phyloP scores from a whole-genome alignment of 2,113 vertebrate genomes.

The Toxotes jaculatrix region DNA sequence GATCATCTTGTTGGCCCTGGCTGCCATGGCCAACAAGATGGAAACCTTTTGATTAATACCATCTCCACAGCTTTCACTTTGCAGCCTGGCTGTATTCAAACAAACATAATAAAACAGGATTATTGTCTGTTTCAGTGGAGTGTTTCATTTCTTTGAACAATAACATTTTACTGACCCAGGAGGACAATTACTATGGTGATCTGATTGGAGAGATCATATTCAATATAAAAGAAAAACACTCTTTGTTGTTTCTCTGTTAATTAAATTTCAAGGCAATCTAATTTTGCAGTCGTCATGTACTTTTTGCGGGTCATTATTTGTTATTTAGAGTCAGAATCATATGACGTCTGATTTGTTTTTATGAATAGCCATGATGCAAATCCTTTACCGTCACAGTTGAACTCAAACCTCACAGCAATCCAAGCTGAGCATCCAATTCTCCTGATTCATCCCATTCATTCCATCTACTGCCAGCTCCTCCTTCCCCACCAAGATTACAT shows the following conservation, averaged over 20 bases:
- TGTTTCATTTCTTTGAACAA: conserved; percentile 44
- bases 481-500: conserved; percentile 67
- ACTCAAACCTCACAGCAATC: conserved; percentile 36
- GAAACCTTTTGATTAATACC: conserved; percentile 60
- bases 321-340: not conserved
- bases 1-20: conserved; percentile 64
- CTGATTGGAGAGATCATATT: conserved; percentile 16
- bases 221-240: conserved; percentile 1
- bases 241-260: not conserved
- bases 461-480: conserved; percentile 40
- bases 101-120: conserved; percentile 49
- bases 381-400: conserved; percentile 31
- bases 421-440: conserved; percentile 59
- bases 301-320: conserved; percentile 10
- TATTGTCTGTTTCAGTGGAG: conserved; percentile 9
- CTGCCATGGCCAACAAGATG: conserved; percentile 54
- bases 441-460: conserved; percentile 73
- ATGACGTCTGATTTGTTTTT: conserved; percentile 9
- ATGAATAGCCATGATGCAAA: conserved; percentile 1
- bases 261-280: not conserved
- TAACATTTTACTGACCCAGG: conserved; percentile 30
- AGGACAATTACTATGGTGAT: not conserved
- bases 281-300: not conserved
- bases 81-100: conserved; percentile 44
- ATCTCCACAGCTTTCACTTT: conserved; percentile 37